These are phyloP conservation scores for Rhodeus uyekii DNA, from an alignment of 2,797 vertebrate species.

Conservation along the genomic window DNA sequence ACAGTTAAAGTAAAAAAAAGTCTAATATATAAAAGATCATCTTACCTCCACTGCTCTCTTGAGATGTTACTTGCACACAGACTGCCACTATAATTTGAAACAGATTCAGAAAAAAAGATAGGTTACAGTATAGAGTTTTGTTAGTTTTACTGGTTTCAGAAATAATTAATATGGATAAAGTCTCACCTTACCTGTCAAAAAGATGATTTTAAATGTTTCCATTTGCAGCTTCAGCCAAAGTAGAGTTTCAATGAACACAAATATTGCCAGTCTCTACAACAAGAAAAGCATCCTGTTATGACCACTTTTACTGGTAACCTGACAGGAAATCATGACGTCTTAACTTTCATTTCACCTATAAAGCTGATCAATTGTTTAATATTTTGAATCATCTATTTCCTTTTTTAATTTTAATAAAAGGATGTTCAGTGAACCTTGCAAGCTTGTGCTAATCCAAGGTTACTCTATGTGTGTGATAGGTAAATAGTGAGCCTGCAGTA, in stretches of 20 bases:
- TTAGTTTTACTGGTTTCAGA: not conserved
- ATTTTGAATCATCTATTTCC: not conserved
- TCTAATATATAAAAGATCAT: not conserved
- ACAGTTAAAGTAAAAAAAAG: not conserved
- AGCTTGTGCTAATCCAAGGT: not conserved
- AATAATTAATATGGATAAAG: not conserved
- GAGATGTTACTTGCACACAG: not conserved
- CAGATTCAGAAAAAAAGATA: not conserved
- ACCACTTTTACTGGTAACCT: not conserved
- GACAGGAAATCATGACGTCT: conserved; percentile 18
- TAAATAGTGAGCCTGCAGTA: not conserved
- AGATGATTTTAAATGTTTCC: conserved; percentile 8
- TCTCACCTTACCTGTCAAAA: conserved; percentile 29
- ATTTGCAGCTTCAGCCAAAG: conserved; percentile 3
- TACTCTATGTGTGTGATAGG: not conserved
- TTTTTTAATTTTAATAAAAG: not conserved
- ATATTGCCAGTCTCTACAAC: not conserved
- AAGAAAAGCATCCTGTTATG: conserved; percentile 20
- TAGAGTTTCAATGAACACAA: not conserved
- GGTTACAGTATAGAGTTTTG: not conserved
- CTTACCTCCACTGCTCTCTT: not conserved
- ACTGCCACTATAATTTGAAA: conserved; percentile 2
- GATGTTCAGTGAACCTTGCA: not conserved
- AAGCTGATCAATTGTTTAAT: not conserved
- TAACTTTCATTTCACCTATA: not conserved